Evolutionary conservation across 2,797 vertebrate genomes (phyloP).

Genomic region (Catamblyrhynchus diadema): DNA sequence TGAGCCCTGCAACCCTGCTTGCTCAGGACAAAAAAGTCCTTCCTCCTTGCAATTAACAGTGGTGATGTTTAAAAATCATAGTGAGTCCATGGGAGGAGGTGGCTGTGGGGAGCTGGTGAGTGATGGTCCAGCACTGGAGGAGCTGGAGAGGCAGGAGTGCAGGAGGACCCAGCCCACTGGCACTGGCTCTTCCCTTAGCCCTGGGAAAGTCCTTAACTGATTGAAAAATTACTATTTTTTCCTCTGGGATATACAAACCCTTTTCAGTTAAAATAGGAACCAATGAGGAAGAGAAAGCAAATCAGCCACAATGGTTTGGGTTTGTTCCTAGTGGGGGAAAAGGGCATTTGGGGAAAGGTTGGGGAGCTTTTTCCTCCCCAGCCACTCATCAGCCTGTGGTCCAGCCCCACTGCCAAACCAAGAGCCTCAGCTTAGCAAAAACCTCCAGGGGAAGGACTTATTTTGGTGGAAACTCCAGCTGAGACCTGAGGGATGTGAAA

Average conservation of each 20-base stretch:
- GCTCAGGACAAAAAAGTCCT: not conserved
- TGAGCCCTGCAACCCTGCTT: not conserved
- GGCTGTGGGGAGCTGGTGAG: not conserved
- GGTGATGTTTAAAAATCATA: not conserved
- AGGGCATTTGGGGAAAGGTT: constrained; percentile 54
- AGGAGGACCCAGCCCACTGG: not conserved
- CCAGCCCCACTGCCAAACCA: not conserved
- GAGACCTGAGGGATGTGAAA: not conserved
- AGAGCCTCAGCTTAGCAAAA: not conserved
- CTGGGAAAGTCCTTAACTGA: constrained; percentile 44
- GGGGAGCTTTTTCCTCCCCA: constrained; percentile 30
- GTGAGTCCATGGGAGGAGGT: not conserved
- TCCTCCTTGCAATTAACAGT: accelerated
- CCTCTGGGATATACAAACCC: not conserved
- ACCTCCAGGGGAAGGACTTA: not conserved
- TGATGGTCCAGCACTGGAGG: not conserved
- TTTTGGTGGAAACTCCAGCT: not conserved
- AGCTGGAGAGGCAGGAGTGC: not conserved
- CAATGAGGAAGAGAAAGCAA: not conserved
- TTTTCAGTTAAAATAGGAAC: constrained; percentile 47
- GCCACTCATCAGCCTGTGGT: not conserved
- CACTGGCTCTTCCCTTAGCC: not conserved
- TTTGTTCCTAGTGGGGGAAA: constrained; percentile 29
- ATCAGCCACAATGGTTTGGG: not conserved
- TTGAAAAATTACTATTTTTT: not conserved